These are phyloP conservation scores for Grammomys dolichurus DNA, from an alignment of 2,113 vertebrate genomes.

Conservation along the genomic window DNA sequence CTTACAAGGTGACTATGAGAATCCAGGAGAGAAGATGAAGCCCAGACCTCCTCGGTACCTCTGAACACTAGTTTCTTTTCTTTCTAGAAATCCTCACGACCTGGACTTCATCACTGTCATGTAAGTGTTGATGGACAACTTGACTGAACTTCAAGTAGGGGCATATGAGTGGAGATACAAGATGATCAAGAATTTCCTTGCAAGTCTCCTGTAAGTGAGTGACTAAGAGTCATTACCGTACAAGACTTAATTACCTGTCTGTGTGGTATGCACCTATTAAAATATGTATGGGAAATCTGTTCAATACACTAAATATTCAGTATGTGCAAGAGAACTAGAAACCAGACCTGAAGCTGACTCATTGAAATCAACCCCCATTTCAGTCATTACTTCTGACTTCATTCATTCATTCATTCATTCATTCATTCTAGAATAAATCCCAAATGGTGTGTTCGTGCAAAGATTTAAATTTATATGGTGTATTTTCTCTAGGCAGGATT, in stretches of 20 bases:
- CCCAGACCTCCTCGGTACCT: background rate
- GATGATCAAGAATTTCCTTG: background rate
- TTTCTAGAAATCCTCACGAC: background rate
- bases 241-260: constrained; percentile 18
- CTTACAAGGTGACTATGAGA: background rate
- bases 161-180: background rate
- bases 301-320: background rate
- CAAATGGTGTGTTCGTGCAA: background rate
- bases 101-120: background rate
- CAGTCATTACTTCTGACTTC: background rate
- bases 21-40: background rate
- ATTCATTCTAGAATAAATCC: background rate
- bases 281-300: background rate
- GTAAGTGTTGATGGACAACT: constrained; percentile 4
- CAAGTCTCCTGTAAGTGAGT: background rate
- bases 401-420: background rate
- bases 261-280: constrained; percentile 16
- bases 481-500: background rate
- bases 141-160: constrained; percentile 15
- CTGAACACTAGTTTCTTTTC: background rate
- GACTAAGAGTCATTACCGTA: constrained; percentile 1
- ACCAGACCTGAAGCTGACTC: background rate
- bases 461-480: background rate
- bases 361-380: background rate
- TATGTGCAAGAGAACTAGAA: background rate